phyloP scores from a whole-genome alignment of 2,113 vertebrate species.

The Aegotheles bennettii region DNA sequence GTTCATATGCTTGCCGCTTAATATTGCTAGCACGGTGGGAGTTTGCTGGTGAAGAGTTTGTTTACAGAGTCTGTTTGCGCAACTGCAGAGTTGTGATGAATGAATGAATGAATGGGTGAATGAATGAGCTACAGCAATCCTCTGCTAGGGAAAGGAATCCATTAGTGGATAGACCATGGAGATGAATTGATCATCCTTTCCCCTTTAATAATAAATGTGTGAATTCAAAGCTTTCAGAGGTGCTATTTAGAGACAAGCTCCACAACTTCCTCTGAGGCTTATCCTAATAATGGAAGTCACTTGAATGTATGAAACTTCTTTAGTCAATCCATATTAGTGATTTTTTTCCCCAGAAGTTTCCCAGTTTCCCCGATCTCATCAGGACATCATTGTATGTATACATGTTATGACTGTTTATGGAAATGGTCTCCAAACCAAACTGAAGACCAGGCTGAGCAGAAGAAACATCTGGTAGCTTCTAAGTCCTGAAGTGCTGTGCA shows the following conservation, averaged over 20 bases:
- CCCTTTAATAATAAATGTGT: not conserved
- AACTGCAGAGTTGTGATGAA: not conserved
- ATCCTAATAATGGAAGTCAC: not conserved
- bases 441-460: not conserved
- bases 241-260: not conserved
- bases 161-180: not conserved
- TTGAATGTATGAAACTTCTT: not conserved
- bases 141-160: not conserved
- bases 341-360: not conserved
- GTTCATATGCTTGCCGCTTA: not conserved
- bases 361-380: not conserved
- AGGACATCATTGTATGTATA: not conserved
- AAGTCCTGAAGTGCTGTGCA: not conserved
- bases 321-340: not conserved
- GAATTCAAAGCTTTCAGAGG: not conserved
- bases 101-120: not conserved
- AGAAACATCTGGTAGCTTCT: not conserved
- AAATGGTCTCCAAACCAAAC: not conserved
- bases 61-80: constrained; percentile 18
- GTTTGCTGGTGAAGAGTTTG: constrained; percentile 22
- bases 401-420: not conserved
- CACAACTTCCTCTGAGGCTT: not conserved
- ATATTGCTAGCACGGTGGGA: not conserved
- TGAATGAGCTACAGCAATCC: constrained; percentile 8
- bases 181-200: not conserved